phyloP scores from a whole-genome alignment of 2,113 vertebrate species.

The Pelodiscus sinensis region DNA sequence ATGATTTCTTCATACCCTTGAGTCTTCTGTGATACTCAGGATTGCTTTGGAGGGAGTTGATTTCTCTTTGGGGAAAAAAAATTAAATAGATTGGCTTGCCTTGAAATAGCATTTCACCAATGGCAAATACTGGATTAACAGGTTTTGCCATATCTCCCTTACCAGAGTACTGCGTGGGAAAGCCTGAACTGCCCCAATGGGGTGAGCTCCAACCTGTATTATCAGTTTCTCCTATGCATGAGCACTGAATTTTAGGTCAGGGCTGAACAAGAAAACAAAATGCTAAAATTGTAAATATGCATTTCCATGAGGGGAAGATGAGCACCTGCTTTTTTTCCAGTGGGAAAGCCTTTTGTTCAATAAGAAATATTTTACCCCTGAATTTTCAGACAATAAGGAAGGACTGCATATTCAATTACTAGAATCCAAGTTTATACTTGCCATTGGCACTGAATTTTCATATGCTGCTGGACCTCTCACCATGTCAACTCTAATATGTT shows the following conservation, averaged over 20 bases:
- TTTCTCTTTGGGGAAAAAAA: not conserved
- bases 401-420: not conserved
- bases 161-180: not conserved
- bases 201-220: conserved; percentile 30
- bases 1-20: conserved; percentile 24
- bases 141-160: conserved; percentile 21
- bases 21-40: conserved; percentile 38
- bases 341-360: not conserved
- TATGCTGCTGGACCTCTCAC: not conserved
- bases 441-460: not conserved
- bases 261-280: not conserved
- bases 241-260: not conserved
- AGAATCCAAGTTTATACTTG: not conserved
- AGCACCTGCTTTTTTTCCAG: not conserved
- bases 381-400: not conserved
- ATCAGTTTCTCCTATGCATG: conserved; percentile 14
- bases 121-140: conserved; percentile 43
- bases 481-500: not conserved
- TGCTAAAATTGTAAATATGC: not conserved
- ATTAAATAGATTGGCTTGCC: not conserved
- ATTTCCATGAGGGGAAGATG: not conserved
- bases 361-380: not conserved
- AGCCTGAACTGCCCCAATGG: not conserved
- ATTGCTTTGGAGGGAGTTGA: not conserved
- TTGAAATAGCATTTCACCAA: not conserved